Evolutionary conservation across 2,888 invertebrate species (phyloP).

Genomic region (Tetragnatha montana): DNA sequence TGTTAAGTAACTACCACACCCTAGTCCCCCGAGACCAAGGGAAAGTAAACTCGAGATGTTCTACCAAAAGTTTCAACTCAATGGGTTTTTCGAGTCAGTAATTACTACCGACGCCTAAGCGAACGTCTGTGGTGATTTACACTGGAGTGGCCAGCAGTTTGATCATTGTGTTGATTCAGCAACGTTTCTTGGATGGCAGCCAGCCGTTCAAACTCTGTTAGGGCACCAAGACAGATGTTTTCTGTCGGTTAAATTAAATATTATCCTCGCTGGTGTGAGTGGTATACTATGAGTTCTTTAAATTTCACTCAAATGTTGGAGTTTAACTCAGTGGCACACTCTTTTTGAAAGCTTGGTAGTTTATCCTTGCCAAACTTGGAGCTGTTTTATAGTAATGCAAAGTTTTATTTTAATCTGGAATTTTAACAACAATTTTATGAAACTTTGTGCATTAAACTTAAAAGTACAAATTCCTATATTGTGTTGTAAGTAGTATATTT

Average conservation of each 20-base stretch:
- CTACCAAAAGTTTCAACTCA: slow-evolving; percentile 4
- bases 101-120: slow-evolving; percentile 19
- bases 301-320: neutral
- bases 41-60: slow-evolving; percentile 12
- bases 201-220: neutral
- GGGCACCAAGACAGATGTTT: neutral
- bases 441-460: too few relatives aligned
- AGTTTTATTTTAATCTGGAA: too few relatives aligned
- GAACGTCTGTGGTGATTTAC: slow-evolving; percentile 21
- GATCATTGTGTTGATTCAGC: slow-evolving; percentile 14
- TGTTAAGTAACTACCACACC: slow-evolving; percentile 53
- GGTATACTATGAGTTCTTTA: neutral
- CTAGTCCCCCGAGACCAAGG: slow-evolving; percentile 22
- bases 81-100: slow-evolving; percentile 8
- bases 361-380: too few relatives aligned
- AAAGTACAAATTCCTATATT: too few relatives aligned
- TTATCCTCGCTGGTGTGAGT: neutral
- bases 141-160: neutral
- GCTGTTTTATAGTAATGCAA: too few relatives aligned
- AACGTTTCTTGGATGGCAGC: slow-evolving; percentile 13
- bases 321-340: too few relatives aligned
- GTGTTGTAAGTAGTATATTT: too few relatives aligned
- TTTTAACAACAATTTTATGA: too few relatives aligned
- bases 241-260: neutral
- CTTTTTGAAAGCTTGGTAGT: too few relatives aligned